These are phyloP conservation scores for Brachionus asplanchnoidis DNA, from an alignment of 1,140 invertebrate genomes.

Conservation along the genomic window DNA sequence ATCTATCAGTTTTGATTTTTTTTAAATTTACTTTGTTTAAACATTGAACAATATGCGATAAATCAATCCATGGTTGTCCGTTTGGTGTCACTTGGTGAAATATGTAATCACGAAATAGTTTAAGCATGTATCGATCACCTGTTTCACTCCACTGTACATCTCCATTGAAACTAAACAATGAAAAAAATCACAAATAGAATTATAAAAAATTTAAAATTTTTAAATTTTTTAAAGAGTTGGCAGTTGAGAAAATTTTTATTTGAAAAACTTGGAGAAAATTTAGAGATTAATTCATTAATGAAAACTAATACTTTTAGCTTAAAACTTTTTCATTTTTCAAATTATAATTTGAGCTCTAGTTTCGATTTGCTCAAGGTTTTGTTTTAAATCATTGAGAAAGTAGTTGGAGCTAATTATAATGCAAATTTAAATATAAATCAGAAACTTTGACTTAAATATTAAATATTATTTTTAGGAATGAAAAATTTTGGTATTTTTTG, in stretches of 20 bases:
- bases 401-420: too few relatives aligned
- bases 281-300: background rate
- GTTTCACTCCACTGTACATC: slow-evolving; percentile 93
- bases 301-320: background rate
- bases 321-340: too few relatives aligned
- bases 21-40: slow-evolving; percentile 73
- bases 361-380: too few relatives aligned
- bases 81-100: slow-evolving; percentile 86
- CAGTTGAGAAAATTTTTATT: too few relatives aligned
- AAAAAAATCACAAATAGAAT: slow-evolving; percentile 43
- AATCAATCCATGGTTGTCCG: slow-evolving; percentile 87
- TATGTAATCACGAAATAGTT: slow-evolving; percentile 91
- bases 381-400: too few relatives aligned
- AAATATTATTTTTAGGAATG: too few relatives aligned
- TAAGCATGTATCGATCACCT: slow-evolving; percentile 92
- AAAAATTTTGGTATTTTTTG: too few relatives aligned
- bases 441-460: too few relatives aligned
- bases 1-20: slow-evolving; percentile 14
- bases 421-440: too few relatives aligned
- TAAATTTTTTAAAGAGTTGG: background rate
- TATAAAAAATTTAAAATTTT: background rate
- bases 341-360: too few relatives aligned
- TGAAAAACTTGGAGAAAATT: background rate
- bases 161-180: slow-evolving; percentile 44
- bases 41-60: slow-evolving; percentile 85